Percentiles rank a stretch among this genome's conserved stretches.
phyloP scores from a whole-genome alignment of 2,113 vertebrate genomes.

The Camelus dromedarius region DNA sequence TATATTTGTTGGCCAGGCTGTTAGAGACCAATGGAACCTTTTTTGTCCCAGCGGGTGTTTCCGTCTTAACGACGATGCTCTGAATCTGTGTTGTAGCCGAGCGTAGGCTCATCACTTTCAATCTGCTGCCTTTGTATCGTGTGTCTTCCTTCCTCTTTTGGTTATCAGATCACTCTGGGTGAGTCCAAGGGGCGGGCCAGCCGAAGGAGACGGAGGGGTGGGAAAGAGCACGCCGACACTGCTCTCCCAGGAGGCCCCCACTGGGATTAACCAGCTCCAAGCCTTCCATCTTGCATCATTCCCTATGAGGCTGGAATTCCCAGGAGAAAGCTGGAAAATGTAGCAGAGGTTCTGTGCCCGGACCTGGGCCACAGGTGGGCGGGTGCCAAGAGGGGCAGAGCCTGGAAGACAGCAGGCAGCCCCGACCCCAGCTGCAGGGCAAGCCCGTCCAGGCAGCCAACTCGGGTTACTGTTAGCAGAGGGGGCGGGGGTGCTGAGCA shows the following conservation, averaged over 20 bases:
- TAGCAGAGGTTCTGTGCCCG: not conserved
- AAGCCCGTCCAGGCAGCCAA: not conserved
- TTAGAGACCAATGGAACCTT: not conserved
- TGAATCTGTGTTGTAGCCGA: not conserved
- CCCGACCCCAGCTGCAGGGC: not conserved
- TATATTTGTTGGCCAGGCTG: accelerated
- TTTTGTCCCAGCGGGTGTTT: not conserved
- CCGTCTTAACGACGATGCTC: not conserved
- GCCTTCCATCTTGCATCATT: constrained; percentile 25
- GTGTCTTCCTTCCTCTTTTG: not conserved
- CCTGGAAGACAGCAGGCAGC: not conserved
- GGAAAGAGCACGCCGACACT: not conserved
- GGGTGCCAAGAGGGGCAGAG: not conserved
- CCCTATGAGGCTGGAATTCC: not conserved
- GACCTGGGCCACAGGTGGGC: not conserved
- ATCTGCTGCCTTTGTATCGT: not conserved
- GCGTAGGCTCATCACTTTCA: accelerated
- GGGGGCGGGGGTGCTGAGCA: not conserved
- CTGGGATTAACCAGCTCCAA: not conserved
- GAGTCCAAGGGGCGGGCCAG: not conserved
- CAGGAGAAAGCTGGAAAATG: not conserved
- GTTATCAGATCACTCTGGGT: accelerated
- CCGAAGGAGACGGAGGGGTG: not conserved
- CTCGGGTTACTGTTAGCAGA: not conserved
- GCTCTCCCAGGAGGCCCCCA: not conserved